A percentile compares a stretch with the other conserved stretches of the same genome.
Evolutionary conservation across 2,797 vertebrate species (phyloP).

Genomic region (Gobio occitaniae): DNA sequence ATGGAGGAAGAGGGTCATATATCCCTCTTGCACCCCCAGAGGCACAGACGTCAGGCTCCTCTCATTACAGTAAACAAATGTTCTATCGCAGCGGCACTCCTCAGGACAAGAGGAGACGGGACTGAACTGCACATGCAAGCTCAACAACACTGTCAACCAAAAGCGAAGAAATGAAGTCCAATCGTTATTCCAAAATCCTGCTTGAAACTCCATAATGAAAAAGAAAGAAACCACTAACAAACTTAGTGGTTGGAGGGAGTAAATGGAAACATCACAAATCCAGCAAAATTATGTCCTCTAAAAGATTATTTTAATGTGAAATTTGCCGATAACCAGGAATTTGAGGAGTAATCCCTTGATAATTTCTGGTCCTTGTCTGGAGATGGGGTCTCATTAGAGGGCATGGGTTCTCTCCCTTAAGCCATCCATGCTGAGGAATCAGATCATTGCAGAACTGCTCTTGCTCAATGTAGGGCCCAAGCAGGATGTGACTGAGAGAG

Average conservation of each 20-base stretch:
- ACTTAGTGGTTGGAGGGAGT: slow-evolving; percentile 37
- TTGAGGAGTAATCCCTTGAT: slow-evolving; percentile 78
- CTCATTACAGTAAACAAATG: slow-evolving; percentile 98
- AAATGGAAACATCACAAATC: slow-evolving; percentile 66
- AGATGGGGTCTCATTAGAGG: slow-evolving; percentile 79
- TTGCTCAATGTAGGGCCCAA: slow-evolving; percentile 72
- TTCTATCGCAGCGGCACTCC: slow-evolving; percentile 94
- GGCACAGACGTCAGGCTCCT: slow-evolving; percentile 98
- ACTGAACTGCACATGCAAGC: slow-evolving; percentile 88
- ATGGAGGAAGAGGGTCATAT: slow-evolving; percentile 94
- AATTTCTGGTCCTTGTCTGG: slow-evolving; percentile 78
- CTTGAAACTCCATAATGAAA: slow-evolving; percentile 91
- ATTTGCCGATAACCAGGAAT: slow-evolving; percentile 69
- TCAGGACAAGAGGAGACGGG: slow-evolving; percentile 86
- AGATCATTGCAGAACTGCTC: slow-evolving; percentile 75
- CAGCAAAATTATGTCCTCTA: slow-evolving; percentile 72
- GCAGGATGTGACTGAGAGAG: slow-evolving; percentile 67
- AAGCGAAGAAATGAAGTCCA: slow-evolving; percentile 87
- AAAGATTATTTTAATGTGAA: slow-evolving; percentile 69
- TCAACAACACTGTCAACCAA: slow-evolving; percentile 90
- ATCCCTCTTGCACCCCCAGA: slow-evolving; percentile 95
- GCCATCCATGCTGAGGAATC: slow-evolving; percentile 84
- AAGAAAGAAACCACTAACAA: slow-evolving; percentile 49
- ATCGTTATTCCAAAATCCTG: slow-evolving; percentile 86
- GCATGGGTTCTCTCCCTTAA: slow-evolving; percentile 77